Percentiles rank a stretch among this genome's conserved stretches.
phyloP scores from a whole-genome alignment of 2,113 vertebrate species.

The Orycteropus afer region DNA sequence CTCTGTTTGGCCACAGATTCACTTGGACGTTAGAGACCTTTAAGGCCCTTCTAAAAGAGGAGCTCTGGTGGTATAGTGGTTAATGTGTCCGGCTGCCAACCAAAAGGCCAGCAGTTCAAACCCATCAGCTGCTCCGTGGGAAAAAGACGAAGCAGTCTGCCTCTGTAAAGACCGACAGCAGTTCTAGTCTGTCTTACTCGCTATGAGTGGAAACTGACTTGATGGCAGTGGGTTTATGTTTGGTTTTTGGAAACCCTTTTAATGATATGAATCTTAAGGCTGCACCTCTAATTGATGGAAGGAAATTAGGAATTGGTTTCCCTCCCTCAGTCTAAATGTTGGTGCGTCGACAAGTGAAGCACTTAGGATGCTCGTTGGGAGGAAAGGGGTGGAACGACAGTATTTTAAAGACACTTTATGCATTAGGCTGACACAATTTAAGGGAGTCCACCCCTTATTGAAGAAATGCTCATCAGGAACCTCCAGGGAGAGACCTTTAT shows the following conservation, averaged over 20 bases:
- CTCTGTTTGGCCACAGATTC: not conserved
- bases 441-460: not conserved
- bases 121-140: too few relatives aligned
- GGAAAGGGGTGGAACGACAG: not conserved
- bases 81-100: too few relatives aligned
- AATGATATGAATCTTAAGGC: accelerated
- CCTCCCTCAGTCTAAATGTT: not conserved
- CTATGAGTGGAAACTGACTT: too few relatives aligned
- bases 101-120: too few relatives aligned
- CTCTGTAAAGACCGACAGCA: too few relatives aligned
- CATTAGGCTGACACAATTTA: not conserved
- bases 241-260: too few relatives aligned
- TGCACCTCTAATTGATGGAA: not conserved
- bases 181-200: too few relatives aligned
- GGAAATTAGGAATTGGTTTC: not conserved
- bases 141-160: too few relatives aligned
- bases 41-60: not conserved
- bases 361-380: not conserved
- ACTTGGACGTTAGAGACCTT: not conserved
- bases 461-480: constrained; percentile 41
- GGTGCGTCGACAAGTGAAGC: not conserved
- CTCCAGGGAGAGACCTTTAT: constrained; percentile 37
- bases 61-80: too few relatives aligned
- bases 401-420: not conserved
- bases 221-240: too few relatives aligned